These are phyloP conservation scores for Sebastiscus tertius DNA, from an alignment of 2,797 vertebrate genomes.

Conservation along the genomic window DNA sequence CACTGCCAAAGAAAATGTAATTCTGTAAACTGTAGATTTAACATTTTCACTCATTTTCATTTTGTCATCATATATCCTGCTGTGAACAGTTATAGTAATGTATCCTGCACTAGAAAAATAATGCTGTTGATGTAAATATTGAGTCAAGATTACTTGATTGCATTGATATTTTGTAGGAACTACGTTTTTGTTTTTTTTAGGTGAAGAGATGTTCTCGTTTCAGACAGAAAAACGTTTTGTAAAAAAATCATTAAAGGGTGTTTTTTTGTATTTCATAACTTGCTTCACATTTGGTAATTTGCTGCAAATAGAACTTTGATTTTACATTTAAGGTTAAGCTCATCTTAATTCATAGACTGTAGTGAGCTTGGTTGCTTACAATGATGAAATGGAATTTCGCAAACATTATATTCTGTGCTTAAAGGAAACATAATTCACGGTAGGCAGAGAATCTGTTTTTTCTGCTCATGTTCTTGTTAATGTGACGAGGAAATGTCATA, in stretches of 20 bases:
- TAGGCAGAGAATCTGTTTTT: background rate
- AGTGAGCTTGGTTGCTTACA: background rate
- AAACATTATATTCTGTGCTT: background rate
- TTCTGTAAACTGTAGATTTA: background rate
- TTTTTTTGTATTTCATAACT: constrained; percentile 24
- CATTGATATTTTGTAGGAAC: constrained; percentile 23
- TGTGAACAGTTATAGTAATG: constrained; percentile 4
- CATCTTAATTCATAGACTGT: background rate
- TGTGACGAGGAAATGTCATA: background rate
- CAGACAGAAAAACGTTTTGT: constrained; percentile 9
- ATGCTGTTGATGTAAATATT: constrained; percentile 57
- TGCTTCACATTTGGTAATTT: background rate
- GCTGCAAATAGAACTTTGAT: background rate
- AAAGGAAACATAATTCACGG: background rate
- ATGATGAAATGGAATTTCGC: background rate
- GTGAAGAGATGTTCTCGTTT: background rate
- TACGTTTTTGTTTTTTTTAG: background rate
- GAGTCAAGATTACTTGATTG: constrained; percentile 8
- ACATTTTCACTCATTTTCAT: constrained; percentile 6
- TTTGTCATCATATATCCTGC: background rate
- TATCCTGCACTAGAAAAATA: constrained; percentile 22
- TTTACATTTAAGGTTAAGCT: background rate
- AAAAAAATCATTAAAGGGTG: constrained; percentile 32
- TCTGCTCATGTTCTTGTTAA: background rate
- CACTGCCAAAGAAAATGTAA: constrained; percentile 14